phyloP scores from a whole-genome alignment of 2,797 vertebrate genomes.

The Tapirus indicus region DNA sequence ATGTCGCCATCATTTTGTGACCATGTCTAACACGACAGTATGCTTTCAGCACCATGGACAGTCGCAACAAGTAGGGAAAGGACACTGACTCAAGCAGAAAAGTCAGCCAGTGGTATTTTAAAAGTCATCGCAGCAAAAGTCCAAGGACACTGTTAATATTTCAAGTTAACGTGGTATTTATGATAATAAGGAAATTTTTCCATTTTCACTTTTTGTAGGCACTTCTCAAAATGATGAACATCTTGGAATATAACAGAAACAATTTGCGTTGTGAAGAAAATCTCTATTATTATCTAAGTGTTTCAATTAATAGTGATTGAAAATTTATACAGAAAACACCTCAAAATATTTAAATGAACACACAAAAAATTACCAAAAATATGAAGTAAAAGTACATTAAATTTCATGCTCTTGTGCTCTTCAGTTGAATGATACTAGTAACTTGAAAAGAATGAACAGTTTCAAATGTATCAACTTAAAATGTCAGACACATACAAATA shows the following conservation, averaged over 20 bases:
- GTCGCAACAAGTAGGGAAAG: background rate
- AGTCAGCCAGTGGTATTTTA: background rate
- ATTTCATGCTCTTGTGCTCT: background rate
- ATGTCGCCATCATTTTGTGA: background rate
- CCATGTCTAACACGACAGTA: background rate
- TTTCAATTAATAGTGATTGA: conserved; percentile 33
- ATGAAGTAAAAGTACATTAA: background rate
- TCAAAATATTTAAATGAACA: background rate
- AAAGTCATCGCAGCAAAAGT: background rate
- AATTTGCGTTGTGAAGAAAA: conserved; percentile 37
- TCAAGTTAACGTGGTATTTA: background rate
- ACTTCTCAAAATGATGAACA: conserved; percentile 41
- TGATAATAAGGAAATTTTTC: conserved; percentile 3
- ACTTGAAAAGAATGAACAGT: background rate
- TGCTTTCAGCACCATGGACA: conserved; percentile 73
- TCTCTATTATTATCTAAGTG: conserved; percentile 37
- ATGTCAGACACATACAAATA: background rate
- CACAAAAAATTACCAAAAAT: background rate
- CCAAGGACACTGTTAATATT: conserved; percentile 11
- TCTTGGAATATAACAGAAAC: conserved; percentile 47
- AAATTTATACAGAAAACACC: background rate
- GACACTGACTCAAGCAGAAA: background rate
- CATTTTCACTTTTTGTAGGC: background rate
- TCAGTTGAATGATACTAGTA: background rate
- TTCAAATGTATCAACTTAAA: background rate